Percentiles rank a stretch among this genome's conserved stretches.
phyloP scores from a whole-genome alignment of 2,113 vertebrate genomes.

The Leucosticte australis region DNA sequence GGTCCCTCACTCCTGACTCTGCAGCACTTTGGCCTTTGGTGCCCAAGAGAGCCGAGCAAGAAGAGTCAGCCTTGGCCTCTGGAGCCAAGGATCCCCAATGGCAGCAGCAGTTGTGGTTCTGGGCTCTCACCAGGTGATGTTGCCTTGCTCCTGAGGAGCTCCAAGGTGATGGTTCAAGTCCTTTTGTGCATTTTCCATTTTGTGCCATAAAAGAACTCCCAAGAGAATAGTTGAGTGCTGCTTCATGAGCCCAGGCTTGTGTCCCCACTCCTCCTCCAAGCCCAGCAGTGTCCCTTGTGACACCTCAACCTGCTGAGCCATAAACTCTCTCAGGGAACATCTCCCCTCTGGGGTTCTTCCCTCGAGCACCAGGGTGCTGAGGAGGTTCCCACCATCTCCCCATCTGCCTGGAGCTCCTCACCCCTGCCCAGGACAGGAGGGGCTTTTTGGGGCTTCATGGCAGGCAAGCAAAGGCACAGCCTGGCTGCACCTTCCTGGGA shows the following conservation, averaged over 20 bases:
- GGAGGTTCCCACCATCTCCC: background rate
- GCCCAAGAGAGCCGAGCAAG: background rate
- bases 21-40: background rate
- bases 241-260: background rate
- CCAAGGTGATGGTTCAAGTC: background rate
- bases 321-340: accelerated
- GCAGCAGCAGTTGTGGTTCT: background rate
- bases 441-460: accelerated
- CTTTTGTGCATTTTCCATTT: background rate
- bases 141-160: background rate
- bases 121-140: background rate
- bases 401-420: background rate
- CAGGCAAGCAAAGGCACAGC: background rate
- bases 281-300: background rate
- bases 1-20: accelerated
- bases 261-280: background rate
- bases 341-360: background rate
- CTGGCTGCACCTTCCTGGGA: background rate
- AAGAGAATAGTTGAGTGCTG: background rate
- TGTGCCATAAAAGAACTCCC: background rate
- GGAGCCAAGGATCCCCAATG: background rate
- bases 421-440: background rate
- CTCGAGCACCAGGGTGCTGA: too few relatives aligned
- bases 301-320: background rate
- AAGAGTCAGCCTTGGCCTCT: background rate